Conservation (phyloP, 2,888 invertebrate species). For the Nycteola revayana region DNA sequence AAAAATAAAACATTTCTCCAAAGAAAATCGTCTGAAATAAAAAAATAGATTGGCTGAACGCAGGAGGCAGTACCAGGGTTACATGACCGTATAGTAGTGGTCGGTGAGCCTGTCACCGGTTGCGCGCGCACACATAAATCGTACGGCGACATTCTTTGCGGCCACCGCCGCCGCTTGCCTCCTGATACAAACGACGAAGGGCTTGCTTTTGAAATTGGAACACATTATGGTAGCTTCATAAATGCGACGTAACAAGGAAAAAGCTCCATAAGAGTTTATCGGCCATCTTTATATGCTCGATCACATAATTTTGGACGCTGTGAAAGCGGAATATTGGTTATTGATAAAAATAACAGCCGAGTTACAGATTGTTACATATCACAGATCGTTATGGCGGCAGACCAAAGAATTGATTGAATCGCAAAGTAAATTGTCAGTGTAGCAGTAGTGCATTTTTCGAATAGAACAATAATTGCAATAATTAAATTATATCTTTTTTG, state of each 20-base stretch:
- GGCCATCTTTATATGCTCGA: slow-evolving; percentile 21
- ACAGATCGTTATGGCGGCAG: too few relatives aligned
- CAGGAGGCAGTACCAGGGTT: slow-evolving; percentile 47
- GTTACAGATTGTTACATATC: too few relatives aligned
- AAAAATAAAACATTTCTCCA: neutral
- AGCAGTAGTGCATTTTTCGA: too few relatives aligned
- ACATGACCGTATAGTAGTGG: slow-evolving; percentile 58
- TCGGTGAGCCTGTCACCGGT: slow-evolving; percentile 57
- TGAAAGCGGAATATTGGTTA: too few relatives aligned
- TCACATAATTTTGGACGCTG: slow-evolving; percentile 6
- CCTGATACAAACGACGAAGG: slow-evolving; percentile 41
- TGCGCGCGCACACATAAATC: slow-evolving; percentile 63
- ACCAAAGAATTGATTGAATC: too few relatives aligned
- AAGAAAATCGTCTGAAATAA: slow-evolving; percentile 20
- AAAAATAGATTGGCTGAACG: slow-evolving; percentile 27
- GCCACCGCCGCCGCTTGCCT: slow-evolving; percentile 52
- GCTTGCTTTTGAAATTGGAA: slow-evolving; percentile 32
- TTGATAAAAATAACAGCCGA: too few relatives aligned
- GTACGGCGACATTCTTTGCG: slow-evolving; percentile 67
- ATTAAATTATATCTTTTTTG: too few relatives aligned
- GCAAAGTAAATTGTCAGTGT: too few relatives aligned
- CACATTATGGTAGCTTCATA: slow-evolving; percentile 31
- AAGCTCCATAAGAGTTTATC: slow-evolving; percentile 23
- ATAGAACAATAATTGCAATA: too few relatives aligned
- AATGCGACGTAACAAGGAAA: slow-evolving; percentile 29